Evolutionary conservation across 2,888 invertebrate genomes (phyloP), one percentile per base, ranked within the genome.

Genomic region (Drosophila mimetica): DNA sequence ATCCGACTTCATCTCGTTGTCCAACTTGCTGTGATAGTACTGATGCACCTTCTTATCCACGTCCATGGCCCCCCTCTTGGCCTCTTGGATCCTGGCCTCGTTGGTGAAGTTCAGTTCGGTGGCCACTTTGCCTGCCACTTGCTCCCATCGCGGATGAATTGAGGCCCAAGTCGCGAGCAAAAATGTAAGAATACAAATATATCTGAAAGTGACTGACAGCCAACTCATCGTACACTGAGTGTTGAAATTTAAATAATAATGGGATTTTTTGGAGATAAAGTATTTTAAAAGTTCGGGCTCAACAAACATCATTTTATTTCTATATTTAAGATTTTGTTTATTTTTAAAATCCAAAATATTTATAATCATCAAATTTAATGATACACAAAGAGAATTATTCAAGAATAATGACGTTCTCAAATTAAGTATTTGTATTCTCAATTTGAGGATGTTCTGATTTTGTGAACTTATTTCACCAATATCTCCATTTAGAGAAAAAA

Each of bases 201-300:
- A 25, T 18, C 6, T 16, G 16, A 11, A 18, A 41, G 9, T 14
- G 13, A 2, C 7, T 14, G 57, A 39, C 53, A 48, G 39, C 47
- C 16, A 48, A 64, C 57, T 37, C 57, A 57, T 57, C n/a, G 36
- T 55, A n/a, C 25, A 37, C 41, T 28, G 30, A 7, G 3, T 51
- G 16, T 25, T 6, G 6, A 20, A 20, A 41, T 2, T 13, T n/a
- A 2, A 36, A 36, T 2, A 7, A 14, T 2, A 2, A 14, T 14
- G 1, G 2, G 3, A 22, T 20, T 20, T 20, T 14, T 16, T 14
- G 14, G n/a, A n/a, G n/a, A n/a, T n/a, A n/a, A n/a, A n/a, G n/a
- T n/a, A n/a, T n/a, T n/a, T n/a, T n/a, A n/a, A n/a, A n/a, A n/a
- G n/a, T n/a, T n/a, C n/a, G n/a, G n/a, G n/a, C n/a, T n/a, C n/a